Evolutionary conservation across 2,888 invertebrate species (phyloP), one percentile per base, ranked within the genome.

Genomic region (Uropetala carovei): DNA sequence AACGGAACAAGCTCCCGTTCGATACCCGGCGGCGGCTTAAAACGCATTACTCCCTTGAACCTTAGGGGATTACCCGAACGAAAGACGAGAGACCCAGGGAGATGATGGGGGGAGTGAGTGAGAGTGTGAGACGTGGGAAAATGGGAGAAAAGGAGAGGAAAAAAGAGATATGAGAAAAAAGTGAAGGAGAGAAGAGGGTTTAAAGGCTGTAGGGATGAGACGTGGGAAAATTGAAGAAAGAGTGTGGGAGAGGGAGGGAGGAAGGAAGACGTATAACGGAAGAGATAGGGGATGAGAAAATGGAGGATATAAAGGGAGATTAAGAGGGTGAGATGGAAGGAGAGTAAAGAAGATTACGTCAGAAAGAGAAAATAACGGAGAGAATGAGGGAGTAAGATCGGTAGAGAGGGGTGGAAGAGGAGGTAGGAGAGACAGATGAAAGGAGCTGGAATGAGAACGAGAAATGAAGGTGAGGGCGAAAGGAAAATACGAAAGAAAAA

Each of bases 11-110:
- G 27, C 22, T 27, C 7, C 59, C 30, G 86, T 86, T 86, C 86
- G 86, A 86, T 59, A 86, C 86, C 86, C 86, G 86, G 59, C 59
- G 59, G 59, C 30, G 59, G 86, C 86, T 86, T 86, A 60, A 30
- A 30, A 59, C 59, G 86, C 86, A 86, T 86, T 86, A 86, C 27
- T 59, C n/a, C 59, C 27, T 75, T 75, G 75, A 75, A 75, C 75
- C 75, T 75, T 27, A 11, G 75, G 75, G 75, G 75, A 86, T 86
- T 86, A 85, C 22, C 85, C n/a, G 16, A n/a, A 57, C 14, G 56
- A 58, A 57, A 22, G 13, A 59, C 56, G 9, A 43, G 57, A 27
- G 27, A 59, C 9, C 22, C 27, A 22, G 59, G 85, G 18, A 57
- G 84, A 57, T 56, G 5, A 59, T 56, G 13, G 13, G 22, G 59